Conservation (phyloP, 1,140 invertebrate genomes). For the Cephus cinctus region DNA sequence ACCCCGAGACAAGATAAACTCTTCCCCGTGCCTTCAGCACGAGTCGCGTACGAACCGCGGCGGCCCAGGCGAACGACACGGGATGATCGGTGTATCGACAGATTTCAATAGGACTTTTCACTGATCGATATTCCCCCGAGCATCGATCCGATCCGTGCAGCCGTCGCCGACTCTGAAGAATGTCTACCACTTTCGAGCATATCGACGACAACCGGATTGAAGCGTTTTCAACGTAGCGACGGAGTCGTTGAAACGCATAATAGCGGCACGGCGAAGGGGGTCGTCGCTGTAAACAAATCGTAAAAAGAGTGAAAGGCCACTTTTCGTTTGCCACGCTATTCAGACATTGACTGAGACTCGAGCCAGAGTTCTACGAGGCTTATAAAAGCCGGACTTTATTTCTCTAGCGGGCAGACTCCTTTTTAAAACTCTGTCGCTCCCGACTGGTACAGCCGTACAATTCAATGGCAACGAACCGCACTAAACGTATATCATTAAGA, state of each 20-base stretch:
- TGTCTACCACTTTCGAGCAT: too few relatives aligned
- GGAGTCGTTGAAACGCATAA: conserved; percentile 28
- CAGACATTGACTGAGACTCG: conserved; percentile 17
- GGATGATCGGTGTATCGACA: too few relatives aligned
- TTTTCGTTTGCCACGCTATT: conserved; percentile 33
- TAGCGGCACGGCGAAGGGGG: conserved; percentile 14
- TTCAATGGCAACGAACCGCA: too few relatives aligned
- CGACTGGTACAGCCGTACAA: conserved; percentile 44
- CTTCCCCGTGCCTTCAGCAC: too few relatives aligned
- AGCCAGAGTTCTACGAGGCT: conserved; percentile 25
- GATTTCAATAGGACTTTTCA: too few relatives aligned
- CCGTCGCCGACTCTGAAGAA: too few relatives aligned
- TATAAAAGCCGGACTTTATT: conserved; percentile 41
- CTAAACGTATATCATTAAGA: too few relatives aligned
- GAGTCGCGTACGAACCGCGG: too few relatives aligned
- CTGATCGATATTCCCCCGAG: too few relatives aligned
- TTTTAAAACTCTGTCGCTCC: conserved; percentile 39
- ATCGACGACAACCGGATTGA: too few relatives aligned
- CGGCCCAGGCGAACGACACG: too few relatives aligned
- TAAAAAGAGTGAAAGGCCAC: conserved; percentile 34
- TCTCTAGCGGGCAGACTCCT: conserved; percentile 34
- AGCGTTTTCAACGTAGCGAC: conserved; percentile 13
- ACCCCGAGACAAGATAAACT: conserved; percentile 48
- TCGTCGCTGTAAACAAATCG: conserved; percentile 50
- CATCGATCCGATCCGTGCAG: too few relatives aligned